A percentile compares a stretch with the other conserved stretches of the same genome.
phyloP scores from a whole-genome alignment of 2,888 invertebrate species.

The Dolichopus griseipennis region DNA sequence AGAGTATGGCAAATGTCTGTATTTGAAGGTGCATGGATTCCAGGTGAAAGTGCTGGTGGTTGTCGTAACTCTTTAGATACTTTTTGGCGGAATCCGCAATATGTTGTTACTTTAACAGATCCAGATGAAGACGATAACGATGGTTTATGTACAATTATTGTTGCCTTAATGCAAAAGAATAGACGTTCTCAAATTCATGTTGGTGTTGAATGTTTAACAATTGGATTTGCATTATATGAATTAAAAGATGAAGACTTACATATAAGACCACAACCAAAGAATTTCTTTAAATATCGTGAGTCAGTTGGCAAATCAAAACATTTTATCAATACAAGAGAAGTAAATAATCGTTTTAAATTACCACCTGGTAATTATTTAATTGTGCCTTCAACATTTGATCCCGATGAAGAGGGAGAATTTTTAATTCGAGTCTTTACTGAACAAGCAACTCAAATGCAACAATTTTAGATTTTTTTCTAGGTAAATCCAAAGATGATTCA shows the following conservation, averaged over 20 bases:
- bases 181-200: conserved; percentile 76
- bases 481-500: too few species aligned
- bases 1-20: conserved; percentile 91
- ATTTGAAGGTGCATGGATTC: conserved; percentile 88
- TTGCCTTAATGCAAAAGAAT: conserved; percentile 95
- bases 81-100: conserved; percentile 92
- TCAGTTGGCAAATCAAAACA: conserved; percentile 70
- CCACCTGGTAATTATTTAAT: conserved; percentile 86
- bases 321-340: conserved; percentile 87
- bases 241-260: conserved; percentile 54
- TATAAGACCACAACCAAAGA: conserved; percentile 63
- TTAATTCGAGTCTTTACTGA: conserved; percentile 86
- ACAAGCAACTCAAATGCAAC: conserved; percentile 62
- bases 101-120: conserved; percentile 71
- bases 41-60: conserved; percentile 85
- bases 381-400: conserved; percentile 89
- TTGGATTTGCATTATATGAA: conserved; percentile 86
- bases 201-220: conserved; percentile 80
- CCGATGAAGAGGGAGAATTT: conserved; percentile 87
- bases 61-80: conserved; percentile 85
- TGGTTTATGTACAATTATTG: conserved; percentile 85
- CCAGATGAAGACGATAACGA: conserved; percentile 81
- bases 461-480: neutral
- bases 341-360: conserved; percentile 69
- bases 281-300: conserved; percentile 87